Evolutionary conservation across 1,140 invertebrate species (phyloP), one percentile per base, ranked within the genome.

Genomic region (Bombus ignitus): DNA sequence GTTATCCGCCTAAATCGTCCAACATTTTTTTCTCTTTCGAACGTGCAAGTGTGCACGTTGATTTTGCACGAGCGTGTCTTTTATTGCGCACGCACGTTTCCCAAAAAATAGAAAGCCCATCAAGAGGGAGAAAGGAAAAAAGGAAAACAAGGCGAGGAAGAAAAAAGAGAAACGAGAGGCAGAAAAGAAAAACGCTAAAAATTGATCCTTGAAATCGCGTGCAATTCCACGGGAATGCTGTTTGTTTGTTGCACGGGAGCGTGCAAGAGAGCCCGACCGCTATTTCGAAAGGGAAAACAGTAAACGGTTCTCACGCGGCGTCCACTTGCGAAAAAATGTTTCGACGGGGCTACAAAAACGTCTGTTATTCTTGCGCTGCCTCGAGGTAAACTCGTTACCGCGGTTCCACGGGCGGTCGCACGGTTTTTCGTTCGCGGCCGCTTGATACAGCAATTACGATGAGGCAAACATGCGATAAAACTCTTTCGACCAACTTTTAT

Each of bases 391-490:
- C 77, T 85, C 83, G 83, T 85, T 85, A 85, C 83, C 53, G 37
- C 42, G 42, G 37, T 28, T 35, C 59, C 53, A 39, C 81, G 37
- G 32, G 39, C 79, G 18, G n/a, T 15, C 42, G 28, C 37, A n/a
- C n/a, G 59, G 28, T 62, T 76, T 76, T 57, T 42, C 32, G 62
- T 42, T 53, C 42, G 32, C 18, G 42, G 53, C n/a, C 53, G 83
- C 37, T 80, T 68, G 86, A 87, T 87, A 81, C 32, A 79, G 86
- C 83, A 87, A 87, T 87, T 87, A 87, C 83, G 86, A 85, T 62
- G 62, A 66, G 73, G 83, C 73, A 85, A 85, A 87, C 86, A 85
- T 83, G 77, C 83, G 83, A 87, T 81, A 87, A 87, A 87, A 87
- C 83, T 81, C 83, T 81, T 62, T 75, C 74, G 53, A 13, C 47